A percentile compares a stretch with the other conserved stretches of the same genome.
phyloP scores from a whole-genome alignment of 2,797 vertebrate genomes.

The Remorina albescens region DNA sequence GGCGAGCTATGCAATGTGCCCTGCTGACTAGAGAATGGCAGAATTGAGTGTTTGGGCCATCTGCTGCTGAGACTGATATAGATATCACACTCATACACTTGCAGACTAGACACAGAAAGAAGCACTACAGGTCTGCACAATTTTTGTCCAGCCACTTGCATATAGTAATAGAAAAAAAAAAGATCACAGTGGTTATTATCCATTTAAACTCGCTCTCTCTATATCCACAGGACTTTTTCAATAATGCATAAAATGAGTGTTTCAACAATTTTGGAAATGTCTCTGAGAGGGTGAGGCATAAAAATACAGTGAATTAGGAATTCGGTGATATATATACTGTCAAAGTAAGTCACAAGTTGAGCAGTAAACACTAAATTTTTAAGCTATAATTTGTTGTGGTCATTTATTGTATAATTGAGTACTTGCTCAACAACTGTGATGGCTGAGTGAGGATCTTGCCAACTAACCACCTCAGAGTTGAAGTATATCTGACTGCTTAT shows the following conservation, averaged over 20 bases:
- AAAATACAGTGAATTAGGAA: neutral
- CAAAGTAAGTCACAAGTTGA: too few relatives aligned
- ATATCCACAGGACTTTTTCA: neutral
- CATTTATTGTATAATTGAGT: too few relatives aligned
- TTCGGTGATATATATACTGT: too few relatives aligned
- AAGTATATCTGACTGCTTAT: too few relatives aligned
- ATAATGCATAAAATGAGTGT: neutral
- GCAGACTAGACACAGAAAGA: conserved; percentile 5
- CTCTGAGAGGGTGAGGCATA: neutral
- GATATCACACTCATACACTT: conserved; percentile 34
- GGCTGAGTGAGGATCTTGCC: too few relatives aligned
- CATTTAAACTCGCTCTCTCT: neutral
- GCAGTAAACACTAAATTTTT: too few relatives aligned
- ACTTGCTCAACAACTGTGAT: too few relatives aligned
- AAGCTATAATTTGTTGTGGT: too few relatives aligned
- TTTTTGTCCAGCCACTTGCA: conserved; percentile 4
- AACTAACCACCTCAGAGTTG: too few relatives aligned
- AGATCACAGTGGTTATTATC: neutral
- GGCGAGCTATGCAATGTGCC: conserved; percentile 57
- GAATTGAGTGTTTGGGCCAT: conserved; percentile 59
- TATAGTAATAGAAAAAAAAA: neutral
- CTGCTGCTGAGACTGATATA: conserved; percentile 68
- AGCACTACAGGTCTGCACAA: conserved; percentile 3
- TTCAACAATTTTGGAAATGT: neutral
- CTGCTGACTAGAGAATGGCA: conserved; percentile 56